Conservation (phyloP, 2,113 vertebrate genomes). For the Pangasianodon gigas region DNA sequence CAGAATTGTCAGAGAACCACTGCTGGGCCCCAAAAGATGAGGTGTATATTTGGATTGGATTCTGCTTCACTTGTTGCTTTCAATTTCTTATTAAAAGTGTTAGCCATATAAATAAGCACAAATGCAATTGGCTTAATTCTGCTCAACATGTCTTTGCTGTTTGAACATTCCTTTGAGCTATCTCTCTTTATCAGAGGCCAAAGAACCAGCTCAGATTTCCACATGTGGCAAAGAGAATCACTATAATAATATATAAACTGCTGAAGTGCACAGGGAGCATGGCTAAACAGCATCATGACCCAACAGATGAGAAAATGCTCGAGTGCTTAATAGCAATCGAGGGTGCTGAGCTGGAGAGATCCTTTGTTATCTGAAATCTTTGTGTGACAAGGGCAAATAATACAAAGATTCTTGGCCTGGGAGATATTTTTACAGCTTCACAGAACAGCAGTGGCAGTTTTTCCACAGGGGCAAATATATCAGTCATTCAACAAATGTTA, state of each 20-base stretch:
- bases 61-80: not conserved
- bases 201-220: not conserved
- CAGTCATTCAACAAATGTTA: not conserved
- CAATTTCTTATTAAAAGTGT: not conserved
- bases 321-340: conserved; percentile 17
- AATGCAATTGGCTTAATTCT: not conserved
- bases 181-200: not conserved
- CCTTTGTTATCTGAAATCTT: conserved; percentile 26
- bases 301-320: conserved; percentile 31
- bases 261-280: conserved; percentile 22
- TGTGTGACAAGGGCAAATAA: conserved; percentile 51
- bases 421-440: conserved; percentile 40
- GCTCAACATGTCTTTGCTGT: not conserved
- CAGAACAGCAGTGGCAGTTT: not conserved
- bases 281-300: conserved; percentile 31
- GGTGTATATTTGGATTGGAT: conserved; percentile 6
- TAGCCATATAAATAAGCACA: not conserved
- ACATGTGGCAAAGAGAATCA: conserved; percentile 23
- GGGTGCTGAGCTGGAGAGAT: conserved; percentile 9
- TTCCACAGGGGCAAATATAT: not conserved
- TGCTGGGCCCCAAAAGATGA: not conserved
- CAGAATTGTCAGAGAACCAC: not conserved
- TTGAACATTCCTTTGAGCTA: not conserved
- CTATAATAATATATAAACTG: conserved; percentile 41
- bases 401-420: conserved; percentile 26